Evolutionary conservation across 2,113 vertebrate genomes (phyloP), one percentile per base, ranked within the genome.

Genomic region (Lampris megalopsis): DNA sequence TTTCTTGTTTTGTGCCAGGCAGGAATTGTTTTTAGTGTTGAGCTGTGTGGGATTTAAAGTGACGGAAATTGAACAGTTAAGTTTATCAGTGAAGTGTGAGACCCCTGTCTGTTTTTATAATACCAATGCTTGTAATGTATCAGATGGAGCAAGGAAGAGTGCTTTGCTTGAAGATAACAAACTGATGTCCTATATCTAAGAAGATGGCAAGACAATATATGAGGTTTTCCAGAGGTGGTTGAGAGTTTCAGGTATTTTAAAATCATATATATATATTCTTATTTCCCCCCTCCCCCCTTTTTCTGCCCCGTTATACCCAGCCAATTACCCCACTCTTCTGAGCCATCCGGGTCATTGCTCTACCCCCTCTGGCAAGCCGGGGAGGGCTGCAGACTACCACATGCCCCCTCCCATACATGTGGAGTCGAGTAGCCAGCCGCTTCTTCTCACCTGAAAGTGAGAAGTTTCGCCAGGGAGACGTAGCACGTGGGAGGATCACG

Each of bases 191-290:
- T 95, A 89, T 72, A 94, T 92, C 90, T 91, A 92, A 50, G 91
- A 95, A 0, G 97, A 99, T 50, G 94, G 81, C 74, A 95, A 82
- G 84, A 99, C 97, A 0, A 36, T 96, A 4, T 99, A 99, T 71
- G 97, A 99, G 83, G 81, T 91, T 65, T 98, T 99, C 75, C 95
- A 95, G 86, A 95, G 95, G 88, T 97, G 98, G 53, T 77, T 97
- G 9, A 91, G 65, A 71, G 93, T 89, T 45, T 99, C 97, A 86
- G 97, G 98, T 98, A 91, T 95, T 24, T 0, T 2, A 6, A 9
- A 6, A 37, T 49, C 6, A 24, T 6, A 6, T 65, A 35, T 8
- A 9, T 35, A 50, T 8, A 37, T 8, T 9, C 11, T 37, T 24
- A 24, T 7, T 24, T 24, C 24, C 24, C 24, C 24, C 24, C 24